Percentiles rank a stretch among this genome's conserved stretches.
These are phyloP conservation scores for Liparis tanakae DNA, from an alignment of 2,797 vertebrate species.

Conservation along the genomic window DNA sequence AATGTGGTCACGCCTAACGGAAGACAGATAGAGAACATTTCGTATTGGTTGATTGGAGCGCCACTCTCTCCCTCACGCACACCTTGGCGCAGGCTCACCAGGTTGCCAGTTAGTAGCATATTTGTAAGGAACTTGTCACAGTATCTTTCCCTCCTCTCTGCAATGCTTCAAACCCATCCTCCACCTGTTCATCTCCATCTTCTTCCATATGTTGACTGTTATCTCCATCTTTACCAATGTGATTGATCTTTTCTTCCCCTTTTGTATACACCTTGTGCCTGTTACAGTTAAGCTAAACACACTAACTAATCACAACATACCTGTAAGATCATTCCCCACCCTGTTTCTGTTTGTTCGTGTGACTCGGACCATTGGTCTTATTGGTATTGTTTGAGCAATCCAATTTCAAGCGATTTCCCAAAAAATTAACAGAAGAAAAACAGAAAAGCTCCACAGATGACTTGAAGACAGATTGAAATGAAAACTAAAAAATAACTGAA, in stretches of 20 bases:
- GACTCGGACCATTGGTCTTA: too few species aligned
- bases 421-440: conserved; percentile 2
- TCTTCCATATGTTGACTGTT: background rate
- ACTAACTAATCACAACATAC: background rate
- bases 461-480: background rate
- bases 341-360: too few species aligned
- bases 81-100: background rate
- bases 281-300: background rate
- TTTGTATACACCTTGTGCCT: background rate
- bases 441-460: conserved; percentile 16
- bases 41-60: conserved; percentile 13
- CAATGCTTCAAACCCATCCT: background rate
- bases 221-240: background rate
- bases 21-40: conserved; percentile 45
- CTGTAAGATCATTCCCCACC: background rate
- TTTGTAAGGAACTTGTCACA: background rate
- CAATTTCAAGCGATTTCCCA: too few species aligned
- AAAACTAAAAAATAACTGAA: conserved; percentile 7
- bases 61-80: conserved; percentile 6
- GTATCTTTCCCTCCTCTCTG: background rate
- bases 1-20: conserved; percentile 38
- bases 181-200: background rate
- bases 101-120: background rate
- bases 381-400: too few species aligned
- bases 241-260: background rate